A percentile compares a stretch with the other conserved stretches of the same genome.
phyloP scores from a whole-genome alignment of 1,140 invertebrate species.

The Gonatopus flavifemur region DNA sequence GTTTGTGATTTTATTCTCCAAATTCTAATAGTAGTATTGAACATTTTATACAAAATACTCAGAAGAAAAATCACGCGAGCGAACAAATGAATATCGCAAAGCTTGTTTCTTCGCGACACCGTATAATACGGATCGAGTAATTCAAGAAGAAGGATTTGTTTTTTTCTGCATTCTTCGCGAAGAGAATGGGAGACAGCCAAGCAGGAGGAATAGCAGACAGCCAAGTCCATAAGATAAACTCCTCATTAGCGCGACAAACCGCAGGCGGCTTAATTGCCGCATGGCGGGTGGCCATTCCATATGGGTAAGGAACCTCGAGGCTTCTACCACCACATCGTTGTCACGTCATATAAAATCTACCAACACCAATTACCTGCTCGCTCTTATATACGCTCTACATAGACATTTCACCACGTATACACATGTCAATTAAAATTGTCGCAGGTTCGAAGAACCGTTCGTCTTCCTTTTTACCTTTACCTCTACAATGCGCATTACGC shows the following conservation, averaged over 20 bases:
- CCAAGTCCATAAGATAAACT: constrained; percentile 33
- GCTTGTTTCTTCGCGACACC: not conserved
- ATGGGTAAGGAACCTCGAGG: not conserved
- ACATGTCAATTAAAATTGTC: constrained; percentile 18
- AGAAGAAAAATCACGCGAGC: too few species aligned
- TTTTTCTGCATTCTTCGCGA: not conserved
- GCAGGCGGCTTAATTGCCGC: constrained; percentile 33
- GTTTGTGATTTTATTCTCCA: too few species aligned
- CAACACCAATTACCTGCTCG: too few species aligned
- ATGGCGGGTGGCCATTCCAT: constrained; percentile 19
- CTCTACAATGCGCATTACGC: too few species aligned
- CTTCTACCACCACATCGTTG: not conserved
- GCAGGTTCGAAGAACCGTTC: not conserved
- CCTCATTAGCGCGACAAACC: constrained; percentile 42
- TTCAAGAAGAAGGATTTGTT: too few species aligned
- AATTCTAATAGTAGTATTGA: too few species aligned
- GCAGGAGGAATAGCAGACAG: not conserved
- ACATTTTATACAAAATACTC: too few species aligned
- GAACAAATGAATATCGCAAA: too few species aligned
- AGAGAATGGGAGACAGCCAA: constrained; percentile 4
- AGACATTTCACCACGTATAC: too few species aligned
- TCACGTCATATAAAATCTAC: constrained; percentile 17
- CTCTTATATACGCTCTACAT: too few species aligned
- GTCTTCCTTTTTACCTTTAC: too few species aligned
- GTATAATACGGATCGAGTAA: too few species aligned